Evolutionary conservation across 2,113 vertebrate species (phyloP), one percentile per base, ranked within the genome.

Genomic region (Macheiramphus alcinus): DNA sequence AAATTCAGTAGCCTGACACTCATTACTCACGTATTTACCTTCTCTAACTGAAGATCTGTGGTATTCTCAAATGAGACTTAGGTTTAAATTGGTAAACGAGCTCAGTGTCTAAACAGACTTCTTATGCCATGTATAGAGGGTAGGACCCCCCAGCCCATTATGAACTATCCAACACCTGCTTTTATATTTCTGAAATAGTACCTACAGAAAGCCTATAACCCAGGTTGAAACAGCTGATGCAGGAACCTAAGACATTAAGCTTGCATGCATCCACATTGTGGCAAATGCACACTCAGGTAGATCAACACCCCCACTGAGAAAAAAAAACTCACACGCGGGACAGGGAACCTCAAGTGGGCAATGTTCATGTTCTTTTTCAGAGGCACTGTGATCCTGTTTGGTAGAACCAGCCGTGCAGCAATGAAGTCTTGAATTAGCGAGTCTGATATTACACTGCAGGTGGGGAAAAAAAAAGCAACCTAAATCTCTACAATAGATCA

Each of bases 381-480:
- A 4, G 99, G 99, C 74, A 99, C 96, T 3, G 99, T 99, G 98
- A 99, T 97, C 61, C 99, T 99, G 94, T 99, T 99, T 2, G 99
- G 99, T 67, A 99, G 96, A 86, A 99, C 99, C 97, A 99, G 98
- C 43, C 99, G 89, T 12, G 99, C 95, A 13, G 99, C 98, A 4
- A 99, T 99, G 96, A 99, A 98, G 94, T 99, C 98, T 74, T 99
- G 92, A 95, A 99, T 99, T 72, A 99, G 93, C 0, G 98, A 96
- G 45, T 99, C 99, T 7, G 99, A 99, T 86, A 99, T 50, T 3
- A 98, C 97, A 79, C 99, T 99, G 97, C 47, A 94, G 76, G 82
- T 61, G 9, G 8, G 18, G 11, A 11, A 15, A 8, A 74, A 74
- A 45, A 75, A 55, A 6, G 12, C 29, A 81, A 63, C 14, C 16